These are phyloP conservation scores for Struthidea cinerea DNA, from an alignment of 2,113 vertebrate genomes.

Conservation along the genomic window DNA sequence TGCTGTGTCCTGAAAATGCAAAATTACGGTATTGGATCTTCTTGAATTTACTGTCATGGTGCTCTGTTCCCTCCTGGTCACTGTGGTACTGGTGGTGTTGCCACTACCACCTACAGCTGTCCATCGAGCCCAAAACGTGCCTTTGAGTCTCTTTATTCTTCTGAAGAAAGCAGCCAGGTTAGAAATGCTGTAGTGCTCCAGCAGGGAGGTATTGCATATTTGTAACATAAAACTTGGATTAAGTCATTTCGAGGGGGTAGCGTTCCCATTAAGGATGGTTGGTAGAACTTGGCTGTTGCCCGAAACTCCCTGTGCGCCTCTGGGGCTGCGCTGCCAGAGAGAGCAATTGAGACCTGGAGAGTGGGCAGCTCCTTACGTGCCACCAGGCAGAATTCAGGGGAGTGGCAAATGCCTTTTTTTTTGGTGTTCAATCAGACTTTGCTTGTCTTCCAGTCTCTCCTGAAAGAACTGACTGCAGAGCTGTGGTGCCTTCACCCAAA, in stretches of 20 bases:
- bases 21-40: neutral
- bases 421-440: neutral
- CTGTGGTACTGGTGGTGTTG: neutral
- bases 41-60: neutral
- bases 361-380: neutral
- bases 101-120: too few species aligned
- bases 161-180: neutral
- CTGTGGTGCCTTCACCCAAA: neutral
- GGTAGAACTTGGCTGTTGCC: neutral
- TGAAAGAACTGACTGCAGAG: neutral
- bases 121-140: accelerated
- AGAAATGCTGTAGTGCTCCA: neutral
- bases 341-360: neutral
- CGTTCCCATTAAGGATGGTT: neutral
- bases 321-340: neutral
- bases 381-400: neutral
- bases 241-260: neutral
- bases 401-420: neutral
- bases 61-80: neutral
- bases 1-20: neutral
- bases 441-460: neutral
- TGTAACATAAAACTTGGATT: neutral
- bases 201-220: neutral
- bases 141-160: neutral
- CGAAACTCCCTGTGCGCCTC: neutral